Base-by-base conservation (phyloP, 2,888 invertebrate species). In the Augochlorella aurata region DNA sequence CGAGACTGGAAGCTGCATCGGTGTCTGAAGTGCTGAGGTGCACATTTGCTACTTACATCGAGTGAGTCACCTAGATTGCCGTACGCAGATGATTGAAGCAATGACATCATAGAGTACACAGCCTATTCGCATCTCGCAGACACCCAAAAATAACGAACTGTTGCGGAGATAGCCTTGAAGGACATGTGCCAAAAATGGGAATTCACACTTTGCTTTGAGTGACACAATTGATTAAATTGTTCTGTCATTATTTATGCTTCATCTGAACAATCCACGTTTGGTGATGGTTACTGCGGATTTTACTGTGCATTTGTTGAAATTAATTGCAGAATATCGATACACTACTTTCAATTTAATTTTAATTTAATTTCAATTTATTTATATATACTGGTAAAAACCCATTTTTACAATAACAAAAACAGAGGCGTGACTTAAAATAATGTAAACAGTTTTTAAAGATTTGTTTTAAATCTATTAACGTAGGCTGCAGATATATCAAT, bases 71-170 rank as follows among this genome's bases (percentile, higher is more conserved):
- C 18, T 38, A 45, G 18, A 44, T 63, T 14, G 49, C n/a, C 58
- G 18, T 50, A 61, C 29, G 67, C 50, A 52, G 65, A 74, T 72
- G 49, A 18, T 71, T 71, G n/a, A 24, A 54, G 12, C 54, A 74
- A 63, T 81, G 81, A 65, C 61, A 69, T 81, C 81, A 81, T 50
- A 50, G 50, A 73, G 69, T 21, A 54, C 65, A 38, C 58, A 66
- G n/a, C 61, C 52, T 58, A 63, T 61, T 76, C 50, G n/a, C 52
- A 65, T 65, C 45, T 65, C 63, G 3, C 21, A 14, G 61, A n/a
- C 38, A 45, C 50, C 16, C 77, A 24, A 70, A 77, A 81, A 77
- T 77, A 71, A 70, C 47, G 52, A 68, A 76, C 7, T 49, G 29
- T 45, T 29, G 44, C 29, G 24, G 49, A 61, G 29, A 24, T 18